These are phyloP conservation scores for Suillia variegata DNA, from an alignment of 2,888 invertebrate species.

Conservation along the genomic window DNA sequence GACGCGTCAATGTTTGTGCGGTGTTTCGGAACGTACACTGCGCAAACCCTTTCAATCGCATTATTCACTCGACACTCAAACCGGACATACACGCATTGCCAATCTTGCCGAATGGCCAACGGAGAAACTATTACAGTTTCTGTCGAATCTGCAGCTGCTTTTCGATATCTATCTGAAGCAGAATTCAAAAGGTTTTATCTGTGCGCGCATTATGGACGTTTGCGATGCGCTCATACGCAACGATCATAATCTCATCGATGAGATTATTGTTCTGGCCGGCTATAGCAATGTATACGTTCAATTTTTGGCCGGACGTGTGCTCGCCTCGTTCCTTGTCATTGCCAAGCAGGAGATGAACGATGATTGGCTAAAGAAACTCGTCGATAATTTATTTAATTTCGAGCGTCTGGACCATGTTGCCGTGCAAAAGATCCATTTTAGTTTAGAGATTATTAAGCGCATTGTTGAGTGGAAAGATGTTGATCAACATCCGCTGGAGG, in stretches of 20 bases:
- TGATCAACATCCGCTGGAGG: conserved; percentile 80
- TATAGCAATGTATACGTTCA: conserved; percentile 81
- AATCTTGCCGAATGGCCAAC: conserved; percentile 69
- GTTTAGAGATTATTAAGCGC: conserved; percentile 81
- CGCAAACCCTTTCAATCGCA: conserved; percentile 74
- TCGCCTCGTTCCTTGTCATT: conserved; percentile 83
- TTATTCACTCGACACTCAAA: conserved; percentile 61
- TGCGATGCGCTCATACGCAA: conserved; percentile 81
- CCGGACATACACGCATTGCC: conserved; percentile 63
- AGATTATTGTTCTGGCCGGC: conserved; percentile 79
- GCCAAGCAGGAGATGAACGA: conserved; percentile 82
- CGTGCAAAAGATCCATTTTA: conserved; percentile 80
- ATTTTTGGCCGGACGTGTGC: conserved; percentile 78
- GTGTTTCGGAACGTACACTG: conserved; percentile 72
- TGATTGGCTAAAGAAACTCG: conserved; percentile 78
- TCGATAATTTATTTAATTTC: conserved; percentile 72
- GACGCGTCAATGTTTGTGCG: conserved; percentile 79
- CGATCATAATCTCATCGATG: conserved; percentile 82
- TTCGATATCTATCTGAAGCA: conserved; percentile 86
- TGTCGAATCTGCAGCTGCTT: conserved; percentile 81
- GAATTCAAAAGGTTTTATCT: conserved; percentile 80
- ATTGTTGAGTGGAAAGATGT: conserved; percentile 89
- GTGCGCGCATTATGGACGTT: conserved; percentile 78
- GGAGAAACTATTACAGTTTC: conserved; percentile 75
- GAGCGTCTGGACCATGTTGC: conserved; percentile 68